Conservation (phyloP, 2,888 invertebrate genomes). For the Helleia helle region DNA sequence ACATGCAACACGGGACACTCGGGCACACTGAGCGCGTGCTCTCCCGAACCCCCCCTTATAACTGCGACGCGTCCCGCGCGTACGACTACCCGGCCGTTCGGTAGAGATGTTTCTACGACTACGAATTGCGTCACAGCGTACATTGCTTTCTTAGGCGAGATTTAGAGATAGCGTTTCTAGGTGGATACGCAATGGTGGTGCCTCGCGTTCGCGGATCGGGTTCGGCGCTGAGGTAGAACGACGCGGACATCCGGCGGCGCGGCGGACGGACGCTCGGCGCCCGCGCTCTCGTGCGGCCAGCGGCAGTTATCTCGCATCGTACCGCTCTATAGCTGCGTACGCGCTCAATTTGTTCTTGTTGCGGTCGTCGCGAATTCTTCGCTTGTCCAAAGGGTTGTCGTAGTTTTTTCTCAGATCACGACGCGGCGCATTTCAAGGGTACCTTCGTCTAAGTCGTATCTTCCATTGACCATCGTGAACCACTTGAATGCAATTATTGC, state of each 20-base stretch:
- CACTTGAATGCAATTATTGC: conserved; percentile 33
- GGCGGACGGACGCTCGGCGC: conserved; percentile 37
- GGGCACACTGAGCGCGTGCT: conserved; percentile 70
- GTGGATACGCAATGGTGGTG: conserved; percentile 32
- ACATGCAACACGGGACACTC: conserved; percentile 66
- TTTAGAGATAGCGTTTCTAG: conserved; percentile 14
- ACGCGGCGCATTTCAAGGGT: conserved; percentile 25
- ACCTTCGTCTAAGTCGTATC: conserved; percentile 22
- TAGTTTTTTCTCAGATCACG: conserved; percentile 55
- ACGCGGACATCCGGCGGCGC: conserved; percentile 37
- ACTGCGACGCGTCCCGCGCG: conserved; percentile 64
- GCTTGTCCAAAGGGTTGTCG: conserved; percentile 59
- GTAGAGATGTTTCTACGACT: conserved; percentile 36
- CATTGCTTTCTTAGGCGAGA: conserved; percentile 33
- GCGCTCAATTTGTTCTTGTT: conserved; percentile 72
- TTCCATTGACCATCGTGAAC: conserved; percentile 34
- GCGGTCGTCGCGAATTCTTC: conserved; percentile 65
- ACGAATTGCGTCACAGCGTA: conserved; percentile 29
- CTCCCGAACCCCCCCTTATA: conserved; percentile 69
- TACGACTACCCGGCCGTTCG: conserved; percentile 38
- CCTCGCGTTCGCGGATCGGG: conserved; percentile 13
- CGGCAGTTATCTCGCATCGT: conserved; percentile 69
- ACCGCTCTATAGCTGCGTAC: conserved; percentile 68
- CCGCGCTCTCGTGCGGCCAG: conserved; percentile 51
- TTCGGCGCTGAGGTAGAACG: conserved; percentile 14